Evolutionary conservation across 2,888 invertebrate genomes (phyloP), one percentile per base, ranked within the genome.

Genomic region (Camptogramma bilineatum): DNA sequence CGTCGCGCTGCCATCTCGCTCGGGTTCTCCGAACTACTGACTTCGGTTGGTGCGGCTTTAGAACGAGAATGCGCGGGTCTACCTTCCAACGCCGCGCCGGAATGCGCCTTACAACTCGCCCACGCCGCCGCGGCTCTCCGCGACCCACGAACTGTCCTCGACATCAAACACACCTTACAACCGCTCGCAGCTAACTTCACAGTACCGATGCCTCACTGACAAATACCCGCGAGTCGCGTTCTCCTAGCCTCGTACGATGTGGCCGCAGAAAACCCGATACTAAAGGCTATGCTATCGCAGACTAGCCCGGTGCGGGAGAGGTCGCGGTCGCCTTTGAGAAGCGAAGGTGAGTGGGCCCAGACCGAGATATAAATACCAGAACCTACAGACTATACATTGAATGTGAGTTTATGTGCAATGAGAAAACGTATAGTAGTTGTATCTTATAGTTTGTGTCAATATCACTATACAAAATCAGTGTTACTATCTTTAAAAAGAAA

Each of bases 1-100:
- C 94, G 98, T 7, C 95, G 97, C 72, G 98, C 98, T 21, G 99
- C 99, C 0, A 94, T 99, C 57, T 96, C 98, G 0, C 95, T 98
- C 69, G 99, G 99, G 0, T 99, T 99, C 87, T 94, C 97, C 0
- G 98, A 98, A 76, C 93, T 99, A 31, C 90, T 99, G 18, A 97
- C 97, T 69, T 97, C 97, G 0, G 94, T 99, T 78, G 97, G 98
- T 0, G 94, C 94, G 59, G 96, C 99, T 67, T 94, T 99, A 71
- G 98, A 99, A 78, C 95, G 98, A 58, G 99, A 99, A 86, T 96
- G 97, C 76, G 95, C 96, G 0, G 91, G 97, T 60, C 89, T 98
- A 58, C 97, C 97, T 0, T 94, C 96, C 10, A 94, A 94, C 64
- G 94, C 97, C 13, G 97, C 97, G 82, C 96, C 97, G 0, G 98